Percentiles rank a stretch among this genome's conserved stretches.
Conservation (phyloP, 53 echinoderm and acorn worm genomes). For the Hippasteria phrygiana region DNA sequence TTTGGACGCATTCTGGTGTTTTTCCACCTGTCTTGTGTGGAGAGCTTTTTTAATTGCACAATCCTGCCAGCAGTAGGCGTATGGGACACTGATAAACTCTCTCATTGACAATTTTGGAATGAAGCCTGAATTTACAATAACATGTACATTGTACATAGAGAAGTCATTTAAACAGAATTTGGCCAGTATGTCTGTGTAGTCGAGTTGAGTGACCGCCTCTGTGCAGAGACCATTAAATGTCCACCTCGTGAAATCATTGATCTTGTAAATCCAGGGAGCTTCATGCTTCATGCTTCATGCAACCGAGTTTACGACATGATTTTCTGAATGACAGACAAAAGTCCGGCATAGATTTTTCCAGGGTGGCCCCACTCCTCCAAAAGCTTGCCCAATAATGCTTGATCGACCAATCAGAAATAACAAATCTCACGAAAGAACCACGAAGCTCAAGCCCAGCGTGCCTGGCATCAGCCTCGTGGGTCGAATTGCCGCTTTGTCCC, state of each 20-base stretch:
- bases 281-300: no score
- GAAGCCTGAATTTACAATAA: conserved; percentile 30
- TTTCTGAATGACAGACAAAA: conserved; percentile 47
- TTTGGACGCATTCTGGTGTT: conserved; percentile 5
- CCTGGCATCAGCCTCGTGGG: conserved; percentile 14
- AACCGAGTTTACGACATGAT: conserved; percentile 44
- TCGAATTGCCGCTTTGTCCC: conserved; percentile 58
- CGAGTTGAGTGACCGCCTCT: not conserved
- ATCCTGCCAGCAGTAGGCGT: conserved; percentile 16
- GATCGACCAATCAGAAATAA: conserved; percentile 50
- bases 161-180: not conserved
- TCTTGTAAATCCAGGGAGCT: conserved; percentile 39
- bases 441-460: not conserved
- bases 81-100: conserved; percentile 35
- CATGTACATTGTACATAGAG: conserved; percentile 7
- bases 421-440: not conserved
- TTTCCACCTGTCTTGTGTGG: conserved; percentile 28
- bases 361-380: not conserved
- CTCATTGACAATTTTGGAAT: conserved; percentile 38
- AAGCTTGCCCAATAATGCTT: conserved; percentile 39
- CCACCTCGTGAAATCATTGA: conserved; percentile 19
- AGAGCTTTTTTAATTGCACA: conserved; percentile 48
- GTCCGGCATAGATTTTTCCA: conserved; percentile 40
- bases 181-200: not conserved
- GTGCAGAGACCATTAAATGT: not conserved